Evolutionary conservation across 2,888 invertebrate genomes (phyloP).

Genomic region (Cyrtodaria siliqua): DNA sequence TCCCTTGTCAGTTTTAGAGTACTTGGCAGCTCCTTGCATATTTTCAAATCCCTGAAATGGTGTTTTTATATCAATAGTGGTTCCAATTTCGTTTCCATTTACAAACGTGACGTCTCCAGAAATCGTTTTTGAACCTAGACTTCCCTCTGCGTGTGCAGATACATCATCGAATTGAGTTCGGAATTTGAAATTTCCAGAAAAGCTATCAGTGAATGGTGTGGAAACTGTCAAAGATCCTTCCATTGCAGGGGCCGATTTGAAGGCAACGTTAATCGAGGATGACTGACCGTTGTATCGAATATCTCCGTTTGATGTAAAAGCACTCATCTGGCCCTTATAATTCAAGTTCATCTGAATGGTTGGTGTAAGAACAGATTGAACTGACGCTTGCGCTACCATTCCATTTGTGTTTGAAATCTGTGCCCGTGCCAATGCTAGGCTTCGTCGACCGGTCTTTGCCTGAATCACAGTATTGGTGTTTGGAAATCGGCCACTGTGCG

Average conservation of each 20-base stretch:
- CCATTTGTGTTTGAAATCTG: constrained; percentile 15
- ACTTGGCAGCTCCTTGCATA: constrained; percentile 15
- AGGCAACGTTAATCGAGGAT: constrained; percentile 9
- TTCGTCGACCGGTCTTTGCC: constrained; percentile 43
- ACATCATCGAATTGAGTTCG: not conserved
- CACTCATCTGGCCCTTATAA: constrained; percentile 23
- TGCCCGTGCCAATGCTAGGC: constrained; percentile 17
- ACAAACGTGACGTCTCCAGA: constrained; percentile 10
- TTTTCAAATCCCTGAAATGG: constrained; percentile 35
- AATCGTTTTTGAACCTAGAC: constrained; percentile 3
- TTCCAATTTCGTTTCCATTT: constrained; percentile 9
- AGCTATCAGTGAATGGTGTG: constrained; percentile 15
- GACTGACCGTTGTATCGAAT: constrained; percentile 35
- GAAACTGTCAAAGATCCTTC: constrained; percentile 11
- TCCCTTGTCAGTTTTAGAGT: constrained; percentile 8
- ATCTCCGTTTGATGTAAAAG: constrained; percentile 43
- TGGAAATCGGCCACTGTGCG: constrained; percentile 41
- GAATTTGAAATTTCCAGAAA: constrained; percentile 23
- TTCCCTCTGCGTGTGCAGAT: constrained; percentile 15
- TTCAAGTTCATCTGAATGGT: constrained; percentile 33
- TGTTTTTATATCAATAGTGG: constrained; percentile 13
- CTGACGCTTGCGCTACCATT: constrained; percentile 9
- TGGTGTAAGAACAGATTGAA: constrained; percentile 38
- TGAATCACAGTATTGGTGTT: constrained; percentile 18
- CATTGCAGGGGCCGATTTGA: constrained; percentile 20